Conservation (phyloP, 2,888 invertebrate genomes). For the Diploptera punctata region DNA sequence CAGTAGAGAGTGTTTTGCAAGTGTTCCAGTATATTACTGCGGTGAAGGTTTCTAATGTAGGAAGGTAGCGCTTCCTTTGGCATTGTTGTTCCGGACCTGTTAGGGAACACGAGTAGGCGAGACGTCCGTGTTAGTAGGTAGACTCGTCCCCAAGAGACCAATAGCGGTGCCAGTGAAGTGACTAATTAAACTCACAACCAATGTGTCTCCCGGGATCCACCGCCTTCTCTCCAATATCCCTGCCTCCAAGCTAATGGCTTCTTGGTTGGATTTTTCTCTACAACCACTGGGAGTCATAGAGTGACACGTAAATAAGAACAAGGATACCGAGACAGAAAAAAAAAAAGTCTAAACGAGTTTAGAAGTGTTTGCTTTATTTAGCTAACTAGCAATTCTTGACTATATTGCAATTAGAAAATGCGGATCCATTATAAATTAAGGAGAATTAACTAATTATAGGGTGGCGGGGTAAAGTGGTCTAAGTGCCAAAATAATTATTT, state of each 20-base stretch:
- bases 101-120: no score
- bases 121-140: not conserved
- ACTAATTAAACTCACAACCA: conserved; percentile 40
- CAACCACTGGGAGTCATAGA: not conserved
- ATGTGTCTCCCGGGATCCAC: conserved; percentile 36
- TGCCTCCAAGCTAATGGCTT: conserved; percentile 1
- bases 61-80: not conserved
- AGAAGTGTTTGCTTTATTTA: conserved; percentile 8
- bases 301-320: conserved; percentile 18
- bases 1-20: no score
- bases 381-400: no score
- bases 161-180: conserved; percentile 42
- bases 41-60: not conserved
- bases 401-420: no score
- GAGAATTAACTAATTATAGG: no score
- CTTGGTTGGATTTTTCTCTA: conserved; percentile 25
- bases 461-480: no score
- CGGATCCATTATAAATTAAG: no score
- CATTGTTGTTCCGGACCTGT: not conserved
- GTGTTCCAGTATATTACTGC: no score
- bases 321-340: not conserved
- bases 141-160: conserved; percentile 30
- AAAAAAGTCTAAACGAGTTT: conserved; percentile 14
- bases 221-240: not conserved
- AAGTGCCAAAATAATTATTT: no score